These are phyloP conservation scores for Oceanodroma tethys DNA, from an alignment of 2,113 vertebrate species.

Conservation along the genomic window DNA sequence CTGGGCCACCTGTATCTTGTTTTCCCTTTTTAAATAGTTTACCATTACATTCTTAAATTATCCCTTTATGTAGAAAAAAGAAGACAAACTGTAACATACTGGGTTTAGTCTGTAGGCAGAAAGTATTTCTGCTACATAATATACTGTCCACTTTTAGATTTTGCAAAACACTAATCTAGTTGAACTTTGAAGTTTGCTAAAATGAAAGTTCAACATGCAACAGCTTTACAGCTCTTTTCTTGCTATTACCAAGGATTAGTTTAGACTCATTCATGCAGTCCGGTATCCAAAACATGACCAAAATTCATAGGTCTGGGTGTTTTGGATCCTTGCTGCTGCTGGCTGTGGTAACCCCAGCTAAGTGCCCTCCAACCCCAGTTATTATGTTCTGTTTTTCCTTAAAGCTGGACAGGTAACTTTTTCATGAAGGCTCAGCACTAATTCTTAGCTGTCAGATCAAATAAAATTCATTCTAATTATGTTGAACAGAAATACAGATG, in stretches of 20 bases:
- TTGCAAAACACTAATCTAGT: background rate
- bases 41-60: background rate
- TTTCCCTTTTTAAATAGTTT: background rate
- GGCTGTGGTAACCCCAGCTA: background rate
- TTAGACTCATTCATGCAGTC: background rate
- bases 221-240: background rate
- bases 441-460: slow-evolving; percentile 17
- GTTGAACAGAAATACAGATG: slow-evolving; percentile 25
- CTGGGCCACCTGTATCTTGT: background rate
- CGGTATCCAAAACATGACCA: background rate
- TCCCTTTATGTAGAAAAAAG: background rate
- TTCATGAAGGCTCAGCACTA: background rate
- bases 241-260: background rate
- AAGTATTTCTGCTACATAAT: background rate
- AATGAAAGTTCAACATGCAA: background rate
- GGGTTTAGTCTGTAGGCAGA: background rate
- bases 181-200: background rate
- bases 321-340: background rate
- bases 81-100: background rate
- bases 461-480: slow-evolving; percentile 32
- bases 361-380: background rate
- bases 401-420: background rate
- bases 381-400: background rate
- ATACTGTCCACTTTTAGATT: background rate
- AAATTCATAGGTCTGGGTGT: background rate